Base-by-base conservation (phyloP, 2,113 vertebrate species). In the Pithys albifrons region DNA sequence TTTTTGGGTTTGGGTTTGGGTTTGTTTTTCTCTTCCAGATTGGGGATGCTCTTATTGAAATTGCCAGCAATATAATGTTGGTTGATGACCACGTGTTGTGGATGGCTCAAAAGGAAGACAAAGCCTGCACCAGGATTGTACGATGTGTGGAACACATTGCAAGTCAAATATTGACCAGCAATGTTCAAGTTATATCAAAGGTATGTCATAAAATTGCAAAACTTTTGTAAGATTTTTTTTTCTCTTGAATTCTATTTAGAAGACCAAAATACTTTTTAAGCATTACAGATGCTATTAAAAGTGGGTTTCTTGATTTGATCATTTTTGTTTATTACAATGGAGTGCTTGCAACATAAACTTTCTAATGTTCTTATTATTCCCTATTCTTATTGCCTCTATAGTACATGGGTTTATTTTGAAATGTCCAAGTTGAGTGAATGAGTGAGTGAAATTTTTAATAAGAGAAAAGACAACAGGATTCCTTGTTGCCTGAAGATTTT, bases 61-160 rank as follows among this genome's bases (percentile, higher is more conserved):
- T 99, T 74, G 98, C 98, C 91, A 99, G 99, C 88, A 98, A 99
- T 95, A 98, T 99, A 95, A 99, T 99, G 99, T 94, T 98, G 33
- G 98, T 98, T 23, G 98, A 99, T 95, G 99, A 99, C 80, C 98
- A 99, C 5, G 96, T 99, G 35, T 86, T 99, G 93, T 99, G 99
- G 99, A 98, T 98, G 98, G 98, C 99, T 29, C 99, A 99, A 92
- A 99, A 98, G 14, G 98, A 99, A 93, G 98, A 98, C 57, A 96
- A 98, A 87, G 99, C 99, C 4, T 99, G 99, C 92, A 98, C 98
- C 5, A 98, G 98, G 27, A 98, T 99, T 52, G 98, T 99, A 45
- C 98, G 97, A 84, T 99, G 98, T 69, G 98, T 99, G 93, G 98
- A 99, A 83, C 97, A 97, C 8, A 98, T 99, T 67, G 98, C 99